Evolutionary conservation across 2,113 vertebrate genomes (phyloP).

Genomic region (Azemiops feae): DNA sequence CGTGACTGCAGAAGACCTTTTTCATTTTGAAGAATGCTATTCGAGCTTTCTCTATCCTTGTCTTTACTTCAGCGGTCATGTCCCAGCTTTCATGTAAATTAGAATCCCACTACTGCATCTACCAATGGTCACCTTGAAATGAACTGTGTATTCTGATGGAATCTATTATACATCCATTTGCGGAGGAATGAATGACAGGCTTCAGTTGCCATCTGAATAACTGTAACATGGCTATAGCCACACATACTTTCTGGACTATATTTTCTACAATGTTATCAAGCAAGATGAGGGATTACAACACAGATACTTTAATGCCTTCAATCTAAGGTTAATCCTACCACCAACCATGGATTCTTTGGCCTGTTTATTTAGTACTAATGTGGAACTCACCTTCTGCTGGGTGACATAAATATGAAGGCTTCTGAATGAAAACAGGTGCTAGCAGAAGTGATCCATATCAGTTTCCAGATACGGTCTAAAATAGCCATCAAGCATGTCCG

Average conservation of each 20-base stretch:
- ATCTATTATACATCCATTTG: conserved; percentile 52
- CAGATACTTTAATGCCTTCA: conserved; percentile 45
- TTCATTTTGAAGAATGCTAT: no score
- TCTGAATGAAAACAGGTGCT: conserved; percentile 58
- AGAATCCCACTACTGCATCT: no score
- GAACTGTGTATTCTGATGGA: conserved; percentile 53
- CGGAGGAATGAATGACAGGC: conserved; percentile 56
- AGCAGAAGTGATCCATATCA: conserved; percentile 33
- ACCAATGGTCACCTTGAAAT: conserved; percentile 37
- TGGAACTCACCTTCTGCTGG: conserved; percentile 48
- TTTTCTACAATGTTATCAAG: conserved; percentile 61
- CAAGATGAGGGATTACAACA: conserved; percentile 50
- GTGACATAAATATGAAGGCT: conserved; percentile 40
- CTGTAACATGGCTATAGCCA: conserved; percentile 32
- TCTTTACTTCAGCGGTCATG: no score
- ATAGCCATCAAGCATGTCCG: conserved; percentile 37
- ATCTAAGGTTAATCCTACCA: conserved; percentile 57
- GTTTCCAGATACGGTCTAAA: conserved; percentile 50
- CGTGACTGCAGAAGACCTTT: no score
- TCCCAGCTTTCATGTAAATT: no score
- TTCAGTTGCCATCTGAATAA: conserved; percentile 56
- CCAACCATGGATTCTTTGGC: conserved; percentile 45
- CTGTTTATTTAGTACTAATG: conserved; percentile 52
- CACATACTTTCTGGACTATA: conserved; percentile 49
- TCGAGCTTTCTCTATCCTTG: no score